phyloP scores from a whole-genome alignment of 2,888 invertebrate species.

The Eupithecia subumbrata region DNA sequence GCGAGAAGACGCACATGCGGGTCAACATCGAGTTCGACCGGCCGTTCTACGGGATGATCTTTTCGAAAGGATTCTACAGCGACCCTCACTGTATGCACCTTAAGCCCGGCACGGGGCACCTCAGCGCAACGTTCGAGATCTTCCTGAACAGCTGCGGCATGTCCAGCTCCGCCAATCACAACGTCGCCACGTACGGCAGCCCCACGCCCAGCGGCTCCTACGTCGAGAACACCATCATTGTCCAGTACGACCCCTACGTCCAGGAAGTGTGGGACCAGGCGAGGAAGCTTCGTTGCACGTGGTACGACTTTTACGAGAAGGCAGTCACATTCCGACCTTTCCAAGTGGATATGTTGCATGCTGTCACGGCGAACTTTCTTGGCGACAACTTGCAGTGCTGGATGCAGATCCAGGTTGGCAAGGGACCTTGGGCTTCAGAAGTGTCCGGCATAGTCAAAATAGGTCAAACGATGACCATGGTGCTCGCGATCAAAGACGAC shows the following conservation, averaged over 20 bases:
- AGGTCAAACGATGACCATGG: constrained; percentile 98
- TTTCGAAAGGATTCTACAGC: constrained; percentile 96
- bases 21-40: constrained; percentile 97
- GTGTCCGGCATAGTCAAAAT: constrained; percentile 98
- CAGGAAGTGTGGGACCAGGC: constrained; percentile 98
- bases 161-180: constrained; percentile 96
- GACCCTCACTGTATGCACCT: constrained; percentile 96
- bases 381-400: constrained; percentile 98
- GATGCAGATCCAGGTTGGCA: constrained; percentile 99
- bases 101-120: constrained; percentile 94
- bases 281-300: constrained; percentile 95
- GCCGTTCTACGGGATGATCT: constrained; percentile 98
- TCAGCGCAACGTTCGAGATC: constrained; percentile 96
- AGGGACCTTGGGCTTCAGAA: constrained; percentile 98
- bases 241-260: constrained; percentile 97
- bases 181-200: constrained; percentile 92
- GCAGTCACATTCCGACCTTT: constrained; percentile 97
- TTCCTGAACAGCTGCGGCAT: constrained; percentile 97
- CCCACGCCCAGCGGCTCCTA: constrained; percentile 96
- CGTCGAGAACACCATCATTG: constrained; percentile 97
- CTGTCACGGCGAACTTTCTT: constrained; percentile 97
- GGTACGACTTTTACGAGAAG: constrained; percentile 98
- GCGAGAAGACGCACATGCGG: constrained; percentile 97
- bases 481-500: constrained; percentile 96
- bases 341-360: constrained; percentile 98